phyloP scores from a whole-genome alignment of 2,797 vertebrate genomes.

The Capromys pilorides region DNA sequence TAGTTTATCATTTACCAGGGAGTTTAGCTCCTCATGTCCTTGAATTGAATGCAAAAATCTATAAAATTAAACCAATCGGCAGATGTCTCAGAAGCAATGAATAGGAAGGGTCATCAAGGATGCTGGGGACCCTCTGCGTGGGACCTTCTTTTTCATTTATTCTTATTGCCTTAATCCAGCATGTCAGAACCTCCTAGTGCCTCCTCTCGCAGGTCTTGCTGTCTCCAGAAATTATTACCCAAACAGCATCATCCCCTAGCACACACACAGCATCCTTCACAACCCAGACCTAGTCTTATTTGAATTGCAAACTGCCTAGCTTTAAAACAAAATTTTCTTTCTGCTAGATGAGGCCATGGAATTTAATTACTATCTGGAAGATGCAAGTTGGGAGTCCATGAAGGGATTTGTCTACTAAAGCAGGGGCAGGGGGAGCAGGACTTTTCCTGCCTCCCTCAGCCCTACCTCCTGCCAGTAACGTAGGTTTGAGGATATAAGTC shows the following conservation, averaged over 20 bases:
- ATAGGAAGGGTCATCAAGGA: neutral
- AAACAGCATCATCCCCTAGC: neutral
- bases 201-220: neutral
- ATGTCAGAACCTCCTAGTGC: neutral
- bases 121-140: neutral
- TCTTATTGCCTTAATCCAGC: neutral
- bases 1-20: neutral
- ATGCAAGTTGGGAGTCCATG: neutral
- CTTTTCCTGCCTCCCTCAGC: neutral
- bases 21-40: slow-evolving; percentile 22
- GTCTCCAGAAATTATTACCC: neutral
- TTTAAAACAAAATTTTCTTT: neutral
- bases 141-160: neutral
- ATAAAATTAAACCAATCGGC: neutral
- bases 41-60: slow-evolving; percentile 17
- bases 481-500: neutral
- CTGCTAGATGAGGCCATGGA: neutral
- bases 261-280: neutral
- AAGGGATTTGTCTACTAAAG: no score
- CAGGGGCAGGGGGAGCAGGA: neutral
- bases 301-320: neutral
- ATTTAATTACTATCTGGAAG: neutral
- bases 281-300: slow-evolving; percentile 1
- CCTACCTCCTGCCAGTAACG: neutral
- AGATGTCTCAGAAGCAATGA: neutral